Conservation (phyloP, 1,140 invertebrate genomes). For the Zaprionus capensis region DNA sequence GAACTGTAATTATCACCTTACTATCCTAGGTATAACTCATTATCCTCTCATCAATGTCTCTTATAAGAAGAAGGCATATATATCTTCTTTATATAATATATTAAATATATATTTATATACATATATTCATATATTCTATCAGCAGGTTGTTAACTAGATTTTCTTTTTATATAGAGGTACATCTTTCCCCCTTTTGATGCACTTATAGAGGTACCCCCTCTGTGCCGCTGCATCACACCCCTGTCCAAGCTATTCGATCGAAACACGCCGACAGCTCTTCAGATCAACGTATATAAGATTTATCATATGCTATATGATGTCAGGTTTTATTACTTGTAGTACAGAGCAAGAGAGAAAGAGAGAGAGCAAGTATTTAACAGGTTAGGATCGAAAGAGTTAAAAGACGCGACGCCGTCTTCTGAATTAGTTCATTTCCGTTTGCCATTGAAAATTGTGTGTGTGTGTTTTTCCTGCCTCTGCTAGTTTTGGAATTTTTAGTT, state of each 20-base stretch:
- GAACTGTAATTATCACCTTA: too few relatives aligned
- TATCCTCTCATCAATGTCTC: too few relatives aligned
- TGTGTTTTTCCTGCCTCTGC: background rate
- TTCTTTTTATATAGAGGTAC: too few relatives aligned
- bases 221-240: too few relatives aligned
- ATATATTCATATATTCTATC: too few relatives aligned
- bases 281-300: slow-evolving; percentile 3
- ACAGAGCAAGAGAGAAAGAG: background rate
- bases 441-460: slow-evolving; percentile 7
- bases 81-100: too few relatives aligned
- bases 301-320: slow-evolving; percentile 9
- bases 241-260: background rate
- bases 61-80: too few relatives aligned
- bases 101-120: too few relatives aligned
- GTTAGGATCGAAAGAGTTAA: slow-evolving; percentile 4
- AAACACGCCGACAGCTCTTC: background rate
- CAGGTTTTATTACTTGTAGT: slow-evolving; percentile 18
- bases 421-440: slow-evolving; percentile 18
- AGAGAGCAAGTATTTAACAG: background rate
- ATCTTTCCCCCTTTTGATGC: too few relatives aligned
- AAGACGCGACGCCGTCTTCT: background rate
- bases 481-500: slow-evolving; percentile 22
- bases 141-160: too few relatives aligned
- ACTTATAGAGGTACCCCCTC: too few relatives aligned
- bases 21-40: too few relatives aligned